phyloP scores from a whole-genome alignment of 2,888 invertebrate genomes.

The Carterocephalus palaemon region DNA sequence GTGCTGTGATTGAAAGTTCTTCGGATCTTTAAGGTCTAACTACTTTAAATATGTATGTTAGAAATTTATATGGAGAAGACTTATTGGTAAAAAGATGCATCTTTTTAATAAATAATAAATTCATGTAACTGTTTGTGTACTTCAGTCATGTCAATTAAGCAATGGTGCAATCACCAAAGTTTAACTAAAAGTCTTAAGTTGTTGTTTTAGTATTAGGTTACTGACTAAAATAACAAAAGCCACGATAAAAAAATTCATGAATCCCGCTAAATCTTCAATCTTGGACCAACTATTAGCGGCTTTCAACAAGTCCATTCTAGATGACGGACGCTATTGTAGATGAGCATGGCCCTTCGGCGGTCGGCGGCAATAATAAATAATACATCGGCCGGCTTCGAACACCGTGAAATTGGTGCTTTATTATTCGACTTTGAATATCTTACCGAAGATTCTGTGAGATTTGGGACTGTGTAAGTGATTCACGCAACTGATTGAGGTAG shows the following conservation, averaged over 20 bases:
- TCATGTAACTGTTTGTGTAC: not conserved
- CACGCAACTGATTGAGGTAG: slow-evolving; percentile 15
- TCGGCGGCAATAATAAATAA: slow-evolving; percentile 22
- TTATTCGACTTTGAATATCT: slow-evolving; percentile 22
- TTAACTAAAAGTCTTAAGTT: not conserved
- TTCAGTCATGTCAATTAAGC: not conserved
- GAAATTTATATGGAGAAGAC: not conserved
- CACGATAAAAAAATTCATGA: slow-evolving; percentile 5
- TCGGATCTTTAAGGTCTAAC: not conserved
- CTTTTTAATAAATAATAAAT: not conserved
- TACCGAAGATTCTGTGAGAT: slow-evolving; percentile 9
- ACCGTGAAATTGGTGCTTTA: slow-evolving; percentile 24
- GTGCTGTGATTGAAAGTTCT: slow-evolving; percentile 5
- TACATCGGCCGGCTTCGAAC: slow-evolving; percentile 16
- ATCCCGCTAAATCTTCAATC: slow-evolving; percentile 32
- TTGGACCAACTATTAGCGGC: slow-evolving; percentile 43
- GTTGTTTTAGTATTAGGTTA: not conserved
- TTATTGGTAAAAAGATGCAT: not conserved
- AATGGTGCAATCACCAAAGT: too few relatives aligned
- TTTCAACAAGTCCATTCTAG: slow-evolving; percentile 53
- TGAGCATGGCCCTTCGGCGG: slow-evolving; percentile 31
- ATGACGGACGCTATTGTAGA: slow-evolving; percentile 59
- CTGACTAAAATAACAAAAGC: not conserved
- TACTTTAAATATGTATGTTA: not conserved
- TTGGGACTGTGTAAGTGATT: slow-evolving; percentile 17